These are phyloP conservation scores for Caradrina clavipalpis DNA, from an alignment of 2,888 invertebrate species.

Conservation along the genomic window DNA sequence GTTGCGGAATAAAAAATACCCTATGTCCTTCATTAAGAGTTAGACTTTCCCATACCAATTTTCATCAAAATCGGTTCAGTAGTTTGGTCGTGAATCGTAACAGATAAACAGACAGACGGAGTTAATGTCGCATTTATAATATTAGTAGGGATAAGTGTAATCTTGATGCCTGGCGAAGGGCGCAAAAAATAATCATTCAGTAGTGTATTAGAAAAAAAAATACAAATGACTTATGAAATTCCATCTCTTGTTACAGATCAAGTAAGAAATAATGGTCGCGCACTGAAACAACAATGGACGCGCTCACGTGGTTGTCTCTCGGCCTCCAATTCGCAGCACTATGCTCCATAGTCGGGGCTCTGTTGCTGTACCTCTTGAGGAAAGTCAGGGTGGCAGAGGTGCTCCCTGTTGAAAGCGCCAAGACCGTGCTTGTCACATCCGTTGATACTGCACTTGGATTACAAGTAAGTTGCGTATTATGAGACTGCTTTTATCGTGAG, in stretches of 20 bases:
- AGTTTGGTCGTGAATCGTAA: too few relatives aligned
- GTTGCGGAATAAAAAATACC: too few relatives aligned
- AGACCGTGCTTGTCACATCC: conserved; percentile 94
- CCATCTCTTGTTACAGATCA: conserved; percentile 76
- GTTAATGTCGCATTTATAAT: too few relatives aligned
- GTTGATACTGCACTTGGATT: conserved; percentile 95
- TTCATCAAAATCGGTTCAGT: too few relatives aligned
- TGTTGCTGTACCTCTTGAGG: conserved; percentile 94
- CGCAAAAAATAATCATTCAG: background rate
- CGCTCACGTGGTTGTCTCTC: conserved; percentile 95
- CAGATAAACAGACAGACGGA: too few relatives aligned
- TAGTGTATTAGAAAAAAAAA: background rate
- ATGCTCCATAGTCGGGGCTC: conserved; percentile 95
- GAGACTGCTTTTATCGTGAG: too few relatives aligned
- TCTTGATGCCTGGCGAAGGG: background rate
- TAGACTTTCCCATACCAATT: too few relatives aligned
- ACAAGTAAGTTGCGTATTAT: conserved; percentile 88
- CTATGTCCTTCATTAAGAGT: too few relatives aligned
- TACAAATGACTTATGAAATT: conserved; percentile 6
- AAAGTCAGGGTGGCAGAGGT: conserved; percentile 93
- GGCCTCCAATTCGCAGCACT: conserved; percentile 95
- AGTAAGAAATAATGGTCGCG: conserved; percentile 75
- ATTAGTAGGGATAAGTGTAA: background rate
- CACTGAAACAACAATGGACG: conserved; percentile 92
- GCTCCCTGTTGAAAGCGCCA: conserved; percentile 92